These are phyloP conservation scores for Hyposoter dolosus DNA, from an alignment of 2,888 invertebrate genomes.

Conservation along the genomic window DNA sequence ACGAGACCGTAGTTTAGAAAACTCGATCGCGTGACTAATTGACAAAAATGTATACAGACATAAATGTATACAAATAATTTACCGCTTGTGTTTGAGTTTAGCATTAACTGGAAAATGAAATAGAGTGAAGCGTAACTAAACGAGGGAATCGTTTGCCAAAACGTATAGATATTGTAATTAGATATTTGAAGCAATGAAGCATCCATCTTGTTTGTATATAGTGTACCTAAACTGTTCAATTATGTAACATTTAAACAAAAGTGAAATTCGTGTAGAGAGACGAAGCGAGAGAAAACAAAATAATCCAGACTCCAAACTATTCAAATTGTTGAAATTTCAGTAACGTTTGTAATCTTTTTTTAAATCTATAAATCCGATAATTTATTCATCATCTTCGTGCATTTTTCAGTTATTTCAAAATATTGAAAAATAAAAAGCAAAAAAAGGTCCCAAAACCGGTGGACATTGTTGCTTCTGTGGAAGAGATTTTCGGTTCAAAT, in stretches of 20 bases:
- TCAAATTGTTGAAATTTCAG: neutral
- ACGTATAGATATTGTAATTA: slow-evolving; percentile 37
- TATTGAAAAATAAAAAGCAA: neutral
- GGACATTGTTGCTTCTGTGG: neutral
- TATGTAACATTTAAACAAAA: slow-evolving; percentile 26
- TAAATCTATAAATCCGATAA: neutral
- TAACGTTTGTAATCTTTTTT: neutral
- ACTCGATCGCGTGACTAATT: slow-evolving; percentile 68
- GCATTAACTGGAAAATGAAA: slow-evolving; percentile 25
- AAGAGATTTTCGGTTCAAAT: neutral
- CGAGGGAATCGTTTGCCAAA: neutral
- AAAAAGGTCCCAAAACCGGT: neutral
- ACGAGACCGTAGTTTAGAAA: slow-evolving; percentile 68
- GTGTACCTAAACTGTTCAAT: slow-evolving; percentile 58
- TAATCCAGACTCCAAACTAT: neutral
- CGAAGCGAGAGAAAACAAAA: neutral
- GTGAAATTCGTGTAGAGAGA: slow-evolving; percentile 8
- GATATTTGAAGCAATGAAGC: slow-evolving; percentile 49
- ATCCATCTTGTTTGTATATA: slow-evolving; percentile 61
- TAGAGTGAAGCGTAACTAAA: slow-evolving; percentile 1
- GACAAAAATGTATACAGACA: slow-evolving; percentile 23
- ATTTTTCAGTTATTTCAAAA: neutral
- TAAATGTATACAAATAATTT: slow-evolving; percentile 3
- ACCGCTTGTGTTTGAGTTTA: slow-evolving; percentile 52
- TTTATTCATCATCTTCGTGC: neutral